phyloP scores from a whole-genome alignment of 2,113 vertebrate species.

The Phrynosoma platyrhinos region DNA sequence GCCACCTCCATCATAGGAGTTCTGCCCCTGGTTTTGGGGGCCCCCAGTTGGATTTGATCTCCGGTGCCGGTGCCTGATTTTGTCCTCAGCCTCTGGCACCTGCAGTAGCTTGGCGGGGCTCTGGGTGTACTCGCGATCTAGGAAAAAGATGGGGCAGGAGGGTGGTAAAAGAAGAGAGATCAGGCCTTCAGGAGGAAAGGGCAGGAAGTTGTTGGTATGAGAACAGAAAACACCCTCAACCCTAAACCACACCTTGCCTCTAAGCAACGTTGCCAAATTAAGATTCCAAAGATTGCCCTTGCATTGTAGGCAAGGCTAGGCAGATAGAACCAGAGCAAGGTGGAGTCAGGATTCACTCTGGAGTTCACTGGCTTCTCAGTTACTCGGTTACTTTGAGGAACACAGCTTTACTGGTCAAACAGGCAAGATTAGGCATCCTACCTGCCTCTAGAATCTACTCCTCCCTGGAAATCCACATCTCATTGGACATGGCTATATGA shows the following conservation, averaged over 20 bases:
- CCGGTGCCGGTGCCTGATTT: constrained; percentile 5
- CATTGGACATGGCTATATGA: background rate
- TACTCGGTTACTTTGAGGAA: background rate
- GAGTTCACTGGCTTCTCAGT: background rate
- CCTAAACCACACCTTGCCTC: background rate
- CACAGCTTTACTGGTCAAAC: background rate
- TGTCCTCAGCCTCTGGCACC: constrained; percentile 15
- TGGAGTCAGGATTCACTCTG: background rate
- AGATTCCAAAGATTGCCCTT: background rate
- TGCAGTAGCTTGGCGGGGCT: constrained; percentile 7
- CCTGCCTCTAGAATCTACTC: too few relatives aligned
- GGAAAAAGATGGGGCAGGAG: background rate
- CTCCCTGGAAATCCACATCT: background rate
- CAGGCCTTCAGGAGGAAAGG: background rate
- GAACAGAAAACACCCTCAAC: background rate
- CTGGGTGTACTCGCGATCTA: constrained; percentile 18
- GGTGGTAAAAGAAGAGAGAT: background rate
- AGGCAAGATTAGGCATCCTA: too few relatives aligned
- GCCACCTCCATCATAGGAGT: background rate
- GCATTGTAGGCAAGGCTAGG: background rate
- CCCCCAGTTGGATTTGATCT: background rate
- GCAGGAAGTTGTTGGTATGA: background rate
- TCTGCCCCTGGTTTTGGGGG: background rate
- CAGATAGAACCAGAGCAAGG: background rate
- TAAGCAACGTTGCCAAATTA: background rate